These are phyloP conservation scores for Epinotia bilunana DNA, from an alignment of 2,888 invertebrate genomes.

Conservation along the genomic window DNA sequence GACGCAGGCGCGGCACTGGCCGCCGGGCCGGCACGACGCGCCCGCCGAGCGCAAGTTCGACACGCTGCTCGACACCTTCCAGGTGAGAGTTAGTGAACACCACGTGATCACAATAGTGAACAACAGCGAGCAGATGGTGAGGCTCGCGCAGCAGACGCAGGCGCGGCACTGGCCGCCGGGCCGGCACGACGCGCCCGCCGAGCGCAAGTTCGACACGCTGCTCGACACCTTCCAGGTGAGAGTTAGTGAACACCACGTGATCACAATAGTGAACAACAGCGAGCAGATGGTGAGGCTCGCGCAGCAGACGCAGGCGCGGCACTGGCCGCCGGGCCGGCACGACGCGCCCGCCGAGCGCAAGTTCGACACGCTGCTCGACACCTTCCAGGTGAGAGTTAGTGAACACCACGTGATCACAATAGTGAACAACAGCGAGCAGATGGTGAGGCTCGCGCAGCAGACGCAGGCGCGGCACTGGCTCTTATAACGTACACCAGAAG, in stretches of 20 bases:
- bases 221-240: slow-evolving; percentile 87
- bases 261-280: background rate
- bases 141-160: slow-evolving; percentile 93
- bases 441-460: slow-evolving; percentile 79
- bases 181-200: slow-evolving; percentile 84
- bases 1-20: slow-evolving; percentile 94
- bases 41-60: slow-evolving; percentile 84
- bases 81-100: slow-evolving; percentile 66
- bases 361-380: slow-evolving; percentile 77
- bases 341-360: slow-evolving; percentile 85
- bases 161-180: slow-evolving; percentile 89
- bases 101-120: background rate
- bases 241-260: slow-evolving; percentile 37
- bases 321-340: slow-evolving; percentile 87
- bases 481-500: too few species aligned
- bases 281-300: slow-evolving; percentile 79
- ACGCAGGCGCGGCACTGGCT: slow-evolving; percentile 80
- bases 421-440: slow-evolving; percentile 52
- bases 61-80: slow-evolving; percentile 87
- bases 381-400: slow-evolving; percentile 84
- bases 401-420: background rate
- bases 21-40: slow-evolving; percentile 85
- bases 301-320: slow-evolving; percentile 91
- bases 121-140: slow-evolving; percentile 88
- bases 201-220: slow-evolving; percentile 84